A percentile compares a stretch with the other conserved stretches of the same genome.
phyloP scores from a whole-genome alignment of 2,797 vertebrate genomes.

The Staurois parvus region DNA sequence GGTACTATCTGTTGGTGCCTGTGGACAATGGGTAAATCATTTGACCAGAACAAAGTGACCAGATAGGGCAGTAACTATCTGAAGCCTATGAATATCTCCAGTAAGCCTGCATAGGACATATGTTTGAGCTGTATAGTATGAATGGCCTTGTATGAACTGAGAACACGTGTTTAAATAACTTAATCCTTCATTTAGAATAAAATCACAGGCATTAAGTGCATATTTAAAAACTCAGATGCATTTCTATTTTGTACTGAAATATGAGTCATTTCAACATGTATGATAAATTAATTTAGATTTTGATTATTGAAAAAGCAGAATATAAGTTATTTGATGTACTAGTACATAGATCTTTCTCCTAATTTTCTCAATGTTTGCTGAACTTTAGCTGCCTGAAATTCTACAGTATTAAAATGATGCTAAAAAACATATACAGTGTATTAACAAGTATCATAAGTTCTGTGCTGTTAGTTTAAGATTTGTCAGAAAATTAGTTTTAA shows the following conservation, averaged over 20 bases:
- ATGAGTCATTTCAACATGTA: conserved; percentile 32
- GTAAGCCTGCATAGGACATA: not conserved
- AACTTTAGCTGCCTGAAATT: not conserved
- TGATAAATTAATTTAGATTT: not conserved
- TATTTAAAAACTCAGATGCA: not conserved
- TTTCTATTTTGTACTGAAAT: conserved; percentile 1
- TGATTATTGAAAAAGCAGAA: not conserved
- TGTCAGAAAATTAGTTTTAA: not conserved
- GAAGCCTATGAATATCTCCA: not conserved
- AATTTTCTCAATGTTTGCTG: not conserved
- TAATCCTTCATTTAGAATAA: conserved; percentile 22
- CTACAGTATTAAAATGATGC: not conserved
- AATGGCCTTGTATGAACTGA: conserved; percentile 17
- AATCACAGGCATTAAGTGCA: not conserved
- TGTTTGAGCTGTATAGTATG: not conserved
- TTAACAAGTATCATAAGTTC: not conserved
- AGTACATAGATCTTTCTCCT: not conserved
- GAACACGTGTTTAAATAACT: not conserved
- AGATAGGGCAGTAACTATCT: too few relatives aligned
- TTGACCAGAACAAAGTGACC: too few relatives aligned
- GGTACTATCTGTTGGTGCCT: too few relatives aligned
- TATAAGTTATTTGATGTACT: not conserved
- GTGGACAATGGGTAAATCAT: too few relatives aligned
- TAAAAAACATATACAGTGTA: not conserved
- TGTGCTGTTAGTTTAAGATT: not conserved